Base-by-base conservation (phyloP, 2,797 vertebrate genomes). In the Anas capensis region DNA sequence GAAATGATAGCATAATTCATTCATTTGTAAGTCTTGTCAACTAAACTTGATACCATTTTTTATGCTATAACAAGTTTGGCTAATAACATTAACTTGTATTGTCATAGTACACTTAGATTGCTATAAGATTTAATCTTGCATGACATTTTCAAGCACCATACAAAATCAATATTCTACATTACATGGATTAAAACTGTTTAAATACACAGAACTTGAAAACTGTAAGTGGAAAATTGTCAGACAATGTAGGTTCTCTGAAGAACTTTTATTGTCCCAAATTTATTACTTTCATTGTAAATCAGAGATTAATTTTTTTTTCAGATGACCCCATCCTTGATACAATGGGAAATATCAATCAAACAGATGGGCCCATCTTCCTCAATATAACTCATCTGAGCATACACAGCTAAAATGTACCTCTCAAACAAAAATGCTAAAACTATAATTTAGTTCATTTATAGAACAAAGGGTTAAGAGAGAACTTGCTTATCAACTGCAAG, bases 151-250 rank as follows among this genome's bases (percentile, higher is more conserved):
- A 95, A 97, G 95, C 70, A 95, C 88, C 93, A 95, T 96, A 97
- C 95, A 96, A 96, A 96, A 97, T 97, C 96, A 96, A 96, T 95
- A 97, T 84, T 90, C 93, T 94, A 92, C 86, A 93, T 96, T 93
- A 94, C 94, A 92, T 85, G 94, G 94, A 95, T 97, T 97, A 94
- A 94, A 97, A 95, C 81, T 95, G 95, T 95, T 97, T 96, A 96
- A 97, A 96, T 90, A 97, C 90, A 93, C 62, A 90, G 90, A 93
- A 93, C 93, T 93, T 93, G 92, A 94, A 96, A 94, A 95, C 46
- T 86, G 29, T 86, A 96, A 94, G 83, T 95, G 86, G 83, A 94
- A 97, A 97, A 96, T 76, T 94, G 90, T 94, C 88, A 92, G 93
- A 92, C 88, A 90, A 72, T 84, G 92, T 73, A 92, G 60, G 46